phyloP scores from a whole-genome alignment of 2,113 vertebrate species.

The Asarcornis scutulata region DNA sequence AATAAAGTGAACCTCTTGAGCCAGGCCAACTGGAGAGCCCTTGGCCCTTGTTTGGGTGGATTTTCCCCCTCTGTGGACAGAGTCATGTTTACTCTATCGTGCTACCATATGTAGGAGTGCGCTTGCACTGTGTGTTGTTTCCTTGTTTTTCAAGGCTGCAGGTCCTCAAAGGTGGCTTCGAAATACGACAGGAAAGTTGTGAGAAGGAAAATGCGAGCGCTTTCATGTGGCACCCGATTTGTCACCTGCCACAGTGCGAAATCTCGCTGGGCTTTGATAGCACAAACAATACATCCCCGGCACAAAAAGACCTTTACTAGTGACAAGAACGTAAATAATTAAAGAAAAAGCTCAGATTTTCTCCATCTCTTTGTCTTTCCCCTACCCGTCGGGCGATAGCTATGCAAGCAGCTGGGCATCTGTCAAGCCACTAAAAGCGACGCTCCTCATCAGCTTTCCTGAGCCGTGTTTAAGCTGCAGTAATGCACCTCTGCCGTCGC shows the following conservation, averaged over 20 bases:
- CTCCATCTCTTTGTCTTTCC: slow-evolving; percentile 59
- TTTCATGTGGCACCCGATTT: background rate
- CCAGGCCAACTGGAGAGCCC: background rate
- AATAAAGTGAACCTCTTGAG: background rate
- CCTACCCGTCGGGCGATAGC: background rate
- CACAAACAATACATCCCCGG: background rate
- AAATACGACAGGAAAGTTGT: background rate
- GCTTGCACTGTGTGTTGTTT: background rate
- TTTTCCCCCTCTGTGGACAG: background rate
- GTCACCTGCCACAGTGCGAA: background rate
- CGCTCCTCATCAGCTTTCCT: slow-evolving; percentile 70
- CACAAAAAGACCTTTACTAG: background rate
- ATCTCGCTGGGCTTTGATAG: background rate
- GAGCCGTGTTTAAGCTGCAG: slow-evolving; percentile 75
- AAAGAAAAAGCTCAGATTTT: slow-evolving; percentile 67
- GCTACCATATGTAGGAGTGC: no score
- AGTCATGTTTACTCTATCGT: background rate
- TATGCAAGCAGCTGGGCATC: slow-evolving; percentile 44
- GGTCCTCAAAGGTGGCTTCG: background rate
- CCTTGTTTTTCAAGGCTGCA: background rate
- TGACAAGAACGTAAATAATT: background rate
- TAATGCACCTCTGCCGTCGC: slow-evolving; percentile 77
- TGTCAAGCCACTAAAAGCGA: slow-evolving; percentile 40
- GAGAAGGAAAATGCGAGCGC: background rate
- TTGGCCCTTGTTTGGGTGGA: background rate